Base-by-base conservation (phyloP, 2,113 vertebrate species). In the Sinocyclocheilus grahami region DNA sequence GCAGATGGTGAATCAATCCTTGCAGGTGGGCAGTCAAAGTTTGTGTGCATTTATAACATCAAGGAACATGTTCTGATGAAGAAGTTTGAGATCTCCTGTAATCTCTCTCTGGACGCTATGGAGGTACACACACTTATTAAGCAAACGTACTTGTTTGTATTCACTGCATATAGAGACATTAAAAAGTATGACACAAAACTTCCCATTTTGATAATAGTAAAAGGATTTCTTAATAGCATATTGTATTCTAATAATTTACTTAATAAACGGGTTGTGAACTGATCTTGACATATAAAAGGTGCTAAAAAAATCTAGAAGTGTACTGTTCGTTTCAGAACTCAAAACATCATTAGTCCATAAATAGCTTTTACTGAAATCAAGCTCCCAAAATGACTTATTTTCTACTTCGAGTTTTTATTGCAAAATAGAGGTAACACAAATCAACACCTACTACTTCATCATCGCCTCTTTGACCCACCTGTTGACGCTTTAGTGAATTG, bases 61-160 rank as follows among this genome's bases (percentile, higher is more conserved):
- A 93, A 91, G 48, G 97, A 99, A 90, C 97, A 98, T 93, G 96
- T 99, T 88, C 96, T 99, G 65, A 91, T 96, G 92, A 99, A 99
- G 95, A 98, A 96, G 91, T 99, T 99, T 75, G 97, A 99, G 92
- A 97, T 99, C 88, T 99, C 98, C 10, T 97, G 97, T 92, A 99
- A 99, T 92, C 90, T 96, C 87, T 99, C 98, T 0, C 95, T 99
- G 77, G 98, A 99, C 0, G 97, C 96, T 89, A 99, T 99, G 97
- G 97, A 99, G 97, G 98, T 98, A 91, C 8, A 86, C 16, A 48
- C 10, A 20, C 18, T 58, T 69, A 10, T 86, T 7, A 30, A 55
- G 48, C 46, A 53, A 37, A 18, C 10, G 67, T 55, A 42, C 12
- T 39, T 22, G 30, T 30, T 30, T 30, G 18, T 72, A 22, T 18